A percentile compares a stretch with the other conserved stretches of the same genome.
phyloP scores from a whole-genome alignment of 2,888 invertebrate genomes.

The Neuroscelio doddi region DNA sequence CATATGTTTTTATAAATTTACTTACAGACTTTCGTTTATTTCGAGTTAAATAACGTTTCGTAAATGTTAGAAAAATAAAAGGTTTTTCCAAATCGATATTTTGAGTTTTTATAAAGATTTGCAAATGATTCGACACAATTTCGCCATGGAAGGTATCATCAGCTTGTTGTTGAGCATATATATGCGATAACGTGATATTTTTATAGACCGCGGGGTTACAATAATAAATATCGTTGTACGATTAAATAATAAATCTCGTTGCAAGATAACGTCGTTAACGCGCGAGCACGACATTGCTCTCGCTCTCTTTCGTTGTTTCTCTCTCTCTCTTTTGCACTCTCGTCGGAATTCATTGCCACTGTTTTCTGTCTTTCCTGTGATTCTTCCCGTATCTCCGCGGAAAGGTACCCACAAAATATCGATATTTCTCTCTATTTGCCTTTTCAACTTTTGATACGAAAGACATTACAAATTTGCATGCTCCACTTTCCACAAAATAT shows the following conservation, averaged over 20 bases:
- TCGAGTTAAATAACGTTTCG: too few relatives aligned
- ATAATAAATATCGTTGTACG: conserved; percentile 67
- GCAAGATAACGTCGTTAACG: conserved; percentile 57
- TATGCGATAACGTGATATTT: conserved; percentile 38
- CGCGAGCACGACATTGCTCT: conserved; percentile 12
- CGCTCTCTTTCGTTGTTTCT: conserved; percentile 13
- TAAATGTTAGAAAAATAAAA: too few relatives aligned
- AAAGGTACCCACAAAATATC: conserved; percentile 16
- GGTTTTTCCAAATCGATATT: too few relatives aligned
- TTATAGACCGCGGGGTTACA: conserved; percentile 51
- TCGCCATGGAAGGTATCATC: conserved; percentile 24
- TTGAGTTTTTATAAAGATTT: too few relatives aligned
- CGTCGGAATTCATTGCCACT: background rate
- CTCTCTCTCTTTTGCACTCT: conserved; percentile 16
- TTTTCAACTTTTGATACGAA: conserved; percentile 2
- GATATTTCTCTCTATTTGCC: conserved; percentile 15
- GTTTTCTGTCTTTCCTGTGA: conserved; percentile 1
- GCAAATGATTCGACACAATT: conserved; percentile 32
- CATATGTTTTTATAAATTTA: too few relatives aligned
- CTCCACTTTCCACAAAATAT: too few relatives aligned
- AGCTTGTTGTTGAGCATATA: conserved; percentile 37
- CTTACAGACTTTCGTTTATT: too few relatives aligned
- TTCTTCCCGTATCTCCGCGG: conserved; percentile 5
- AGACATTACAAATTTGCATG: conserved; percentile 1
- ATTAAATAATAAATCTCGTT: conserved; percentile 67